These are phyloP conservation scores for Limanda limanda DNA, from an alignment of 2,113 vertebrate genomes.

Conservation along the genomic window DNA sequence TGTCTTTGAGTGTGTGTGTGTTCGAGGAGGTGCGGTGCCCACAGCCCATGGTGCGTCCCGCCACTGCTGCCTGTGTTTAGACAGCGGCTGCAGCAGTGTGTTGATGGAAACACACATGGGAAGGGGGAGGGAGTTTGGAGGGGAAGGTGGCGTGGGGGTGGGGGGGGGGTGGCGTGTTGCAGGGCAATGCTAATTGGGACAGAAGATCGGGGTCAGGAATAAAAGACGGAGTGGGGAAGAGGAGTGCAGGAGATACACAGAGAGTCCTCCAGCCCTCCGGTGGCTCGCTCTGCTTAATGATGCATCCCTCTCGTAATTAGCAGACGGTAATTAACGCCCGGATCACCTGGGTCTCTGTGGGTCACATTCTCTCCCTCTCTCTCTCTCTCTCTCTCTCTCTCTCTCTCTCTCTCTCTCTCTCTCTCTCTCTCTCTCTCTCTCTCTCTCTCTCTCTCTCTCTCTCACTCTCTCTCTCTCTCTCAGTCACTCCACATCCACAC, in stretches of 20 bases:
- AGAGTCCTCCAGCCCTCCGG: conserved; percentile 70
- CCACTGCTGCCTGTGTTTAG: conserved; percentile 62
- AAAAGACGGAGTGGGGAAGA: conserved; percentile 54
- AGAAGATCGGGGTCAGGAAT: conserved; percentile 79
- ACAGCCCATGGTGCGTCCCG: conserved; percentile 48
- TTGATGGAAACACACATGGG: conserved; percentile 67
- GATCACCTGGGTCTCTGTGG: conserved; percentile 72
- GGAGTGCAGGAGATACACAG: conserved; percentile 57
- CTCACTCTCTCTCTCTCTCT: conserved; percentile 3
- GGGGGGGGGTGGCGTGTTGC: conserved; percentile 10
- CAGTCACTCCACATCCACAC: conserved; percentile 17
- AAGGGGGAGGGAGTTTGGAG: not conserved
- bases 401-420: no score
- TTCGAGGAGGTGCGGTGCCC: conserved; percentile 39
- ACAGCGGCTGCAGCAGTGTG: conserved; percentile 62
- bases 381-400: conserved; percentile 20
- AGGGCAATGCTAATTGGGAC: conserved; percentile 80
- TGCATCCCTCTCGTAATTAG: conserved; percentile 80
- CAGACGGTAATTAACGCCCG: conserved; percentile 80
- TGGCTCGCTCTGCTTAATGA: conserved; percentile 77
- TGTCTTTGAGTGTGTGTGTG: not conserved
- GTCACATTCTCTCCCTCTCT: conserved; percentile 54
- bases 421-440: conserved; percentile 9
- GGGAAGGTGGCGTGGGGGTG: no score
- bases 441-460: no score